Percentiles rank a stretch among this genome's conserved stretches.
These are phyloP conservation scores for Agrilus planipennis DNA, from an alignment of 1,140 invertebrate species.

Conservation along the genomic window DNA sequence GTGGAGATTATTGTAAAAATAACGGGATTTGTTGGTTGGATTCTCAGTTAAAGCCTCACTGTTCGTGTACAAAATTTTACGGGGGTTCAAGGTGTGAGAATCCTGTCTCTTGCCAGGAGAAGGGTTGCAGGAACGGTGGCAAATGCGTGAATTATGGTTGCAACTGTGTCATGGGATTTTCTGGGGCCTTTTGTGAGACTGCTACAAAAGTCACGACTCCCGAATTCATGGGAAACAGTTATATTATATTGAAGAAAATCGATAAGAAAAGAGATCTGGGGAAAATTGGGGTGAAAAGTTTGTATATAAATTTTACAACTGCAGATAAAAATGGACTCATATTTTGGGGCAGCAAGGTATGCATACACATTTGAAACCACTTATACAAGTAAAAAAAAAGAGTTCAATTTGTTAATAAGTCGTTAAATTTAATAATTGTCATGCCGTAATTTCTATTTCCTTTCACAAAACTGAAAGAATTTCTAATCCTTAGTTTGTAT, in stretches of 20 bases:
- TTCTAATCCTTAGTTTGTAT: too few relatives aligned
- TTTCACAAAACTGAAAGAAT: too few relatives aligned
- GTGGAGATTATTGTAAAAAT: slow-evolving; percentile 48
- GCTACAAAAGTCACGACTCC: slow-evolving; percentile 44
- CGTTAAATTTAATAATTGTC: too few relatives aligned
- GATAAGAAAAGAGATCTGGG: slow-evolving; percentile 36
- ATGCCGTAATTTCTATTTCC: too few relatives aligned
- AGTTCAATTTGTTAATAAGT: too few relatives aligned
- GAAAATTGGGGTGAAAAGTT: slow-evolving; percentile 34
- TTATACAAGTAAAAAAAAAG: too few relatives aligned
- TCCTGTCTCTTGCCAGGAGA: slow-evolving; percentile 38
- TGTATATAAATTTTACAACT: slow-evolving; percentile 51
- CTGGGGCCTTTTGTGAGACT: slow-evolving; percentile 43
- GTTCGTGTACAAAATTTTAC: slow-evolving; percentile 40
- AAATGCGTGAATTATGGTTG: slow-evolving; percentile 37
- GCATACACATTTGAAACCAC: background rate
- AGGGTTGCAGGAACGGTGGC: slow-evolving; percentile 41
- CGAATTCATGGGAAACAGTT: slow-evolving; percentile 49
- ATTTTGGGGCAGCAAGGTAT: slow-evolving; percentile 48
- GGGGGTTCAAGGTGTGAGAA: slow-evolving; percentile 39
- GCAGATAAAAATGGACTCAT: slow-evolving; percentile 47
- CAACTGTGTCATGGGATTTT: slow-evolving; percentile 41
- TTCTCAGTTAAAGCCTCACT: slow-evolving; percentile 39
- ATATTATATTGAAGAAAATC: slow-evolving; percentile 41
- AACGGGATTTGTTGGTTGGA: slow-evolving; percentile 50